phyloP scores from a whole-genome alignment of 2,113 vertebrate species.

The Tamias sibiricus region DNA sequence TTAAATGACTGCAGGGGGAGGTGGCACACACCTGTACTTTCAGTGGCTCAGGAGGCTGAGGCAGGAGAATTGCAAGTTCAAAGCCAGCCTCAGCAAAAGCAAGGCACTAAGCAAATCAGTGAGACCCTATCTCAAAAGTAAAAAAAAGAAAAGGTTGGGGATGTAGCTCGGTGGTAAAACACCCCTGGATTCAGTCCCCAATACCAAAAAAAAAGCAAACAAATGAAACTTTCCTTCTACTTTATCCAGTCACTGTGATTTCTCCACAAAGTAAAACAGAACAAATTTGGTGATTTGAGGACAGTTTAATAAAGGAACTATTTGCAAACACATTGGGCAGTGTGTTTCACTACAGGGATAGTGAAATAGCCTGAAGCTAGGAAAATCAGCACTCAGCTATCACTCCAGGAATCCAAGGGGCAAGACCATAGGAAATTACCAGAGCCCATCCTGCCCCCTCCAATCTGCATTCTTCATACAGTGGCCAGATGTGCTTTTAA shows the following conservation, averaged over 20 bases:
- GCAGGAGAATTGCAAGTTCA: too few relatives aligned
- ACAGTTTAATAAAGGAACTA: background rate
- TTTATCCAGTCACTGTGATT: background rate
- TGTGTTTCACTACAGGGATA: background rate
- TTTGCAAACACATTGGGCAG: background rate
- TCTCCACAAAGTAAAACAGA: constrained; percentile 15
- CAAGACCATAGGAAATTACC: background rate
- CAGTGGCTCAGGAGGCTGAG: too few relatives aligned
- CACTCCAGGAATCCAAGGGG: background rate
- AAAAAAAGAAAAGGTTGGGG: too few relatives aligned
- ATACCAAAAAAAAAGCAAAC: too few relatives aligned
- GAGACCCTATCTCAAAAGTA: too few relatives aligned
- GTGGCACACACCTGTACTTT: too few relatives aligned
- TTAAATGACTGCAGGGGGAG: background rate
- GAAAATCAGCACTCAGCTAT: background rate
- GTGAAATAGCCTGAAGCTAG: background rate
- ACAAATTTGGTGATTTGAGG: background rate
- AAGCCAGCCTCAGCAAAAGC: too few relatives aligned
- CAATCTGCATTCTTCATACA: background rate
- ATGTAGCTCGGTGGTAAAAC: too few relatives aligned
- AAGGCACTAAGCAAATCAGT: too few relatives aligned
- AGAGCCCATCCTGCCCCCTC: background rate
- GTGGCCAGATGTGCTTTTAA: background rate
- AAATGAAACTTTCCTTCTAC: background rate
- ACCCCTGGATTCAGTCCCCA: too few relatives aligned